Evolutionary conservation across 2,113 vertebrate species (phyloP).

Genomic region (Hippoglossus stenolepis): DNA sequence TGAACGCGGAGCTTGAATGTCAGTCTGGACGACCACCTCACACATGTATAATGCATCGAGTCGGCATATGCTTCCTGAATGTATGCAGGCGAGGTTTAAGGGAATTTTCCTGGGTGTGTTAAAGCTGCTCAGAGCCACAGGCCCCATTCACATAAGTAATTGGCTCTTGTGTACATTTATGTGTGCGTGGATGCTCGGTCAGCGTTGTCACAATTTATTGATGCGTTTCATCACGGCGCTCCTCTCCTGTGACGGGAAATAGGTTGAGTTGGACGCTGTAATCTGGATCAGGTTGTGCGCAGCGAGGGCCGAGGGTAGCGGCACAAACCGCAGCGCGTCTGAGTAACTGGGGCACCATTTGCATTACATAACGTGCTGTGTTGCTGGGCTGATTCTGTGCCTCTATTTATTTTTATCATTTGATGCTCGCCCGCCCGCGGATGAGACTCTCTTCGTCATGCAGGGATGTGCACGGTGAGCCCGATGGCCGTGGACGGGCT

Average conservation of each 20-base stretch:
- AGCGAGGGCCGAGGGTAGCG: slow-evolving; percentile 13
- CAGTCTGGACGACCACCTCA: slow-evolving; percentile 29
- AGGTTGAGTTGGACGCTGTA: slow-evolving; percentile 11
- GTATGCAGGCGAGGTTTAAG: slow-evolving; percentile 24
- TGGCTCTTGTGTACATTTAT: not conserved
- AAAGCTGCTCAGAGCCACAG: slow-evolving; percentile 18
- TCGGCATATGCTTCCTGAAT: slow-evolving; percentile 40
- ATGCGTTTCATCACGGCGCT: not conserved
- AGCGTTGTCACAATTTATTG: slow-evolving; percentile 23
- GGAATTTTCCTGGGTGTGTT: slow-evolving; percentile 21
- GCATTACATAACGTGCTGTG: slow-evolving; percentile 70
- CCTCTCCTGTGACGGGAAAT: slow-evolving; percentile 5
- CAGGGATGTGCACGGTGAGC: slow-evolving; percentile 57
- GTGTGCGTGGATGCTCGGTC: slow-evolving; percentile 7
- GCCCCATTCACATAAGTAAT: slow-evolving; percentile 5
- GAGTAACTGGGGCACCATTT: slow-evolving; percentile 70
- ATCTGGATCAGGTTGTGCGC: slow-evolving; percentile 46
- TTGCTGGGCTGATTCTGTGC: slow-evolving; percentile 71
- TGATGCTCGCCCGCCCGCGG: slow-evolving; percentile 58
- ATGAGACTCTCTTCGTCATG: slow-evolving; percentile 69
- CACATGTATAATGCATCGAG: slow-evolving; percentile 46
- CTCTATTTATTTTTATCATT: slow-evolving; percentile 78
- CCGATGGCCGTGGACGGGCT: slow-evolving; percentile 49
- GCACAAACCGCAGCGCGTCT: not conserved
- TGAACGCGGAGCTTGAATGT: slow-evolving; percentile 37